These are phyloP conservation scores for Rhagologus leucostigma DNA, from an alignment of 2,113 vertebrate genomes.

Conservation along the genomic window DNA sequence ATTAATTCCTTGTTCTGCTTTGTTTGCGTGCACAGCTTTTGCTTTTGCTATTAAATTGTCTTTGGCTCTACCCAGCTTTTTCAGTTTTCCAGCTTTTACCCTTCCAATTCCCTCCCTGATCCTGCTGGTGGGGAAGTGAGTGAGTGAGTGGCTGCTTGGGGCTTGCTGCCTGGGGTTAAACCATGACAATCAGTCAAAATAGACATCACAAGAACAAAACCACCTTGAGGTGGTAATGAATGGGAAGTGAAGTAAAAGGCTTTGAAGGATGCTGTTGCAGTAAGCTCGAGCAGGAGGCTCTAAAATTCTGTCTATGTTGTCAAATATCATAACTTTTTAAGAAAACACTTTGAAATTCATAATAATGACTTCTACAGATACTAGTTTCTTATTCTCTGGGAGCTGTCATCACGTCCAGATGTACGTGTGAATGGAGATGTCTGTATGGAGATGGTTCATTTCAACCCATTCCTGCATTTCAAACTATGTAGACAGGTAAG, in stretches of 20 bases:
- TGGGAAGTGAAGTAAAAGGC: background rate
- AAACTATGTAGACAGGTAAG: background rate
- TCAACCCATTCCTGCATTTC: background rate
- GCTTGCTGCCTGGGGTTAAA: background rate
- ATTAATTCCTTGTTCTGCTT: background rate
- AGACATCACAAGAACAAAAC: background rate
- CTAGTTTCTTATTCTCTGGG: background rate
- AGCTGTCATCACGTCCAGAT: background rate
- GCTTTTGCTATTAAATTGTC: background rate
- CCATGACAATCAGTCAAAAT: background rate
- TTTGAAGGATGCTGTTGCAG: background rate
- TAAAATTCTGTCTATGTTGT: background rate
- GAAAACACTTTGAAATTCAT: background rate
- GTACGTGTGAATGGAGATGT: background rate
- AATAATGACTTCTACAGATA: background rate
- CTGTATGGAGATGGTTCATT: background rate
- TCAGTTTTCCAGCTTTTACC: background rate
- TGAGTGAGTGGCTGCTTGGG: background rate
- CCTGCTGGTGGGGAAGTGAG: background rate
- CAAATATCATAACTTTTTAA: background rate
- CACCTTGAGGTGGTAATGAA: background rate
- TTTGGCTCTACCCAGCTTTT: background rate
- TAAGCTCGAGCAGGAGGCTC: background rate
- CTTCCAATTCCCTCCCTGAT: background rate
- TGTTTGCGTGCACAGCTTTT: background rate